Evolutionary conservation across 2,888 invertebrate species (phyloP).

Genomic region (Eupithecia tripunctaria): DNA sequence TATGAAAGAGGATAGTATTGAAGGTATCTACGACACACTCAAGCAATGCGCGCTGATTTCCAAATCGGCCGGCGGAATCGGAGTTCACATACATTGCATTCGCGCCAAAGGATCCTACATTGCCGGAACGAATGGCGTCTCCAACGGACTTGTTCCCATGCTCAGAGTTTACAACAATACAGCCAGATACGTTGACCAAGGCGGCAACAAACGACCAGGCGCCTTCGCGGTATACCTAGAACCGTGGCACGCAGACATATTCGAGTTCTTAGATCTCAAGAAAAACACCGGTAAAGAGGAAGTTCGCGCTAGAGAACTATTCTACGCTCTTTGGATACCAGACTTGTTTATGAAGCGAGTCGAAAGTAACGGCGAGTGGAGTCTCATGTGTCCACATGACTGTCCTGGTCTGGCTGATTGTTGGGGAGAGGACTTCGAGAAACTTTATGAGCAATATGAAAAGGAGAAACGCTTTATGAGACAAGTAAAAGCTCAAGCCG

Average conservation of each 20-base stretch:
- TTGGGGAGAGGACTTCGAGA: slow-evolving; percentile 98
- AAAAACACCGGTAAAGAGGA: slow-evolving; percentile 99
- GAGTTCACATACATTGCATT: slow-evolving; percentile 97
- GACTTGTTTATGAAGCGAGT: slow-evolving; percentile 99
- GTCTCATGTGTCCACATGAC: slow-evolving; percentile 98
- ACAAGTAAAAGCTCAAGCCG: slow-evolving; percentile 90
- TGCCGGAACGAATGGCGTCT: slow-evolving; percentile 96
- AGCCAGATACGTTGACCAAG: slow-evolving; percentile 98
- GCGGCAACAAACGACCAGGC: slow-evolving; percentile 98
- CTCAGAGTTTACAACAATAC: slow-evolving; percentile 97
- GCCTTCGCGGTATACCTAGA: slow-evolving; percentile 99
- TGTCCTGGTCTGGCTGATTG: slow-evolving; percentile 95
- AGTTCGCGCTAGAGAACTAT: slow-evolving; percentile 96
- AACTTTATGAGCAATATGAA: slow-evolving; percentile 94
- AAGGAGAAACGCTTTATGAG: slow-evolving; percentile 88
- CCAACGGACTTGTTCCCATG: slow-evolving; percentile 98
- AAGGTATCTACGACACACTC: slow-evolving; percentile 96
- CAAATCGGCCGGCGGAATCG: slow-evolving; percentile 98
- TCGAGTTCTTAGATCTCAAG: slow-evolving; percentile 96
- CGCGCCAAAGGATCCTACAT: slow-evolving; percentile 96
- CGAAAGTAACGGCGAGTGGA: slow-evolving; percentile 93
- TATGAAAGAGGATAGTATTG: slow-evolving; percentile 97
- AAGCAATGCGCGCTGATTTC: slow-evolving; percentile 97
- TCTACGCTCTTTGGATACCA: slow-evolving; percentile 99
- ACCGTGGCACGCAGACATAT: slow-evolving; percentile 99